Conservation (phyloP, 2,113 vertebrate species). For the Zosterops hypoxanthus region DNA sequence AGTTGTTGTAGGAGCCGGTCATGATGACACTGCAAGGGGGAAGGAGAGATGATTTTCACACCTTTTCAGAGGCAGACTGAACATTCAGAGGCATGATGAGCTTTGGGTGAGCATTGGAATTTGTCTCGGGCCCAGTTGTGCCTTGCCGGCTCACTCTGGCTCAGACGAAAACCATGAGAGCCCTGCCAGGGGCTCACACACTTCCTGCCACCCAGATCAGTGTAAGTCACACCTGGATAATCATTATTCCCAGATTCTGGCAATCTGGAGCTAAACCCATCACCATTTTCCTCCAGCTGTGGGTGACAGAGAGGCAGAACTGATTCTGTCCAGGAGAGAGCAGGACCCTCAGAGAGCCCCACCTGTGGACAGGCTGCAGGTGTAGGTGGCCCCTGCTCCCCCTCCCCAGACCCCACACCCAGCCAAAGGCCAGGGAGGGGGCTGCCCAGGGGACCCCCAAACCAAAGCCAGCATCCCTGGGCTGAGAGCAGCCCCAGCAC, state of each 20-base stretch:
- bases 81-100: background rate
- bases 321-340: background rate
- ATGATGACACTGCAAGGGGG: constrained; percentile 86
- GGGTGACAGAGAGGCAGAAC: background rate
- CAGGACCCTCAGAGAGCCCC: background rate
- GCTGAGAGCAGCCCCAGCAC: rapidly evolving
- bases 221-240: background rate
- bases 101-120: background rate
- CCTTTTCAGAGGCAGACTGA: background rate
- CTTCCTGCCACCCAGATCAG: background rate
- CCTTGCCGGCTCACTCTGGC: background rate
- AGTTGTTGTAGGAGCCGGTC: constrained; percentile 97
- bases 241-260: background rate
- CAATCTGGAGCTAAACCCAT: background rate
- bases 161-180: background rate
- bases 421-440: background rate
- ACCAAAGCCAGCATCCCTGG: background rate
- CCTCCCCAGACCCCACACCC: rapidly evolving
- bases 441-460: rapidly evolving
- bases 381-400: background rate
- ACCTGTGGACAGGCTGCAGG: rapidly evolving
- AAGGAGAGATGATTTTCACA: background rate
- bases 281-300: background rate
- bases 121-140: background rate
- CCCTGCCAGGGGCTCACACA: background rate